These are phyloP conservation scores for Xenopus tropicalis DNA, from an alignment of 2,113 vertebrate species.

Conservation along the genomic window UCB_Xtro_10.0 CM004445.2:114004501-114005000, in stretches of 20 bases:
- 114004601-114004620: constrained; percentile 53
- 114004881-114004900: no score
- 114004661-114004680: constrained; percentile 75
- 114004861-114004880: neutral
- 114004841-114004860: no score
- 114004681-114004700: constrained; percentile 69
- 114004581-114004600: constrained; percentile 55
- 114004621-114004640: constrained; percentile 66
- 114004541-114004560: constrained; percentile 42
- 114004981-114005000: constrained; percentile 57
- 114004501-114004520: neutral
- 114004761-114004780: neutral
- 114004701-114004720: constrained; percentile 34
- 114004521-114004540: constrained; percentile 23
- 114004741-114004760: neutral
- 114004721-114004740: neutral
- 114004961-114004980: constrained; percentile 45
- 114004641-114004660: constrained; percentile 64
- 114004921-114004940: constrained; percentile 44
- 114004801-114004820: constrained; percentile 12
- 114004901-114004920: constrained; percentile 14
- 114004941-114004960: constrained; percentile 33
- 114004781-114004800: no score
- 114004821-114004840: no score
- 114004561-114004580: constrained; percentile 62